phyloP scores from a whole-genome alignment of 92 coral and sea anemone genomes.

The Bergia puertoricense region DNA sequence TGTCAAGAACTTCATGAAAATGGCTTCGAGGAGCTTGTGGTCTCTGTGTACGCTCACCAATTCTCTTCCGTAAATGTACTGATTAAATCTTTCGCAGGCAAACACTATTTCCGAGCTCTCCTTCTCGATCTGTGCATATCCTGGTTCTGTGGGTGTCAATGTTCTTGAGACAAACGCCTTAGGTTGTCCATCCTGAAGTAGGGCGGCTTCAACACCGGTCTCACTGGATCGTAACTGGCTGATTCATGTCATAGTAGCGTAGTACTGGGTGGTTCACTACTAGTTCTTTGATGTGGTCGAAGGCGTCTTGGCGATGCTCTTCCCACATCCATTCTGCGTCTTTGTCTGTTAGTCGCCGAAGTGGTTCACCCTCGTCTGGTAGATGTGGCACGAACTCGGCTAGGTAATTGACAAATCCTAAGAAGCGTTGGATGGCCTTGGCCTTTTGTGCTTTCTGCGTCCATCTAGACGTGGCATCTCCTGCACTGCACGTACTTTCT shows the following conservation, averaged over 20 bases:
- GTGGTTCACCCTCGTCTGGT: background rate
- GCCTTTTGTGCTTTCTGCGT: constrained; percentile 26
- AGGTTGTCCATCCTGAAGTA: constrained; percentile 44
- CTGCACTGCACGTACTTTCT: constrained; percentile 24
- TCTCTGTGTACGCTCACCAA: background rate
- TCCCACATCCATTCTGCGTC: constrained; percentile 24
- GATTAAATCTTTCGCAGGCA: constrained; percentile 29
- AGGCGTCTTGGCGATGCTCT: constrained; percentile 32
- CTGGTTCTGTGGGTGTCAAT: constrained; percentile 32
- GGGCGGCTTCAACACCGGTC: constrained; percentile 43
- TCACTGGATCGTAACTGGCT: constrained; percentile 41
- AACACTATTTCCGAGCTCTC: background rate
- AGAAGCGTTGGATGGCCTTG: constrained; percentile 49
- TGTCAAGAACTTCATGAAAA: constrained; percentile 27
- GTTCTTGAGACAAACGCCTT: constrained; percentile 28
- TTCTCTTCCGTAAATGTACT: constrained; percentile 9
- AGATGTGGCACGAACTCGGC: constrained; percentile 47
- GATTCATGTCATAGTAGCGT: constrained; percentile 27
- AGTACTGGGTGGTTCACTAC: constrained; percentile 18
- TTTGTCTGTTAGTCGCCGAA: too few species aligned
- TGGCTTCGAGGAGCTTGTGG: constrained; percentile 25
- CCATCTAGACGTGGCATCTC: constrained; percentile 35
- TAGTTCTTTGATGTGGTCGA: constrained; percentile 11
- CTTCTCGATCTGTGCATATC: constrained; percentile 46
- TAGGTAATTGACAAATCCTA: constrained; percentile 53